phyloP scores from a whole-genome alignment of 2,888 invertebrate species.

The Acanthoscelides obtectus region DNA sequence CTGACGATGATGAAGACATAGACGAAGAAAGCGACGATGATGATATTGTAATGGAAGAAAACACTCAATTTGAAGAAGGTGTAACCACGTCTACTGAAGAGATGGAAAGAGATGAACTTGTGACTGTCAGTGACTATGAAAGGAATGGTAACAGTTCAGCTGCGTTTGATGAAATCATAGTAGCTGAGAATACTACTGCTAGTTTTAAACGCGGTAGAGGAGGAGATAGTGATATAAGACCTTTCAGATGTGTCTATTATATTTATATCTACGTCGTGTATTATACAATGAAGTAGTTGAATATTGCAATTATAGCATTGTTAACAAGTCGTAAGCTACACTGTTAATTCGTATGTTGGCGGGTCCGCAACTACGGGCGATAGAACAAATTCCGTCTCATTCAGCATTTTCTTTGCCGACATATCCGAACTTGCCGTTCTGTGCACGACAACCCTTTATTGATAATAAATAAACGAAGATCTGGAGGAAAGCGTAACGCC shows the following conservation, averaged over 20 bases:
- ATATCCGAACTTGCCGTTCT: background rate
- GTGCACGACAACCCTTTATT: background rate
- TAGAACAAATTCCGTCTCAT: background rate
- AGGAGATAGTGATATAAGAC: background rate
- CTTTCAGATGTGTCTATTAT: background rate
- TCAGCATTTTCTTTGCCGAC: background rate
- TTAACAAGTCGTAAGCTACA: no score
- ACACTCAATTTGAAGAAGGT: slow-evolving; percentile 7
- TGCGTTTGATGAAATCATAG: background rate
- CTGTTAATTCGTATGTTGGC: no score
- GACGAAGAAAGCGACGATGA: slow-evolving; percentile 16
- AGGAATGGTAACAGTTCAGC: background rate
- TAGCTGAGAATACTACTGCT: background rate
- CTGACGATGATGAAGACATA: slow-evolving; percentile 16
- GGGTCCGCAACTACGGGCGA: no score
- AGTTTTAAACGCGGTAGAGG: background rate
- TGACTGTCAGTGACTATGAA: background rate
- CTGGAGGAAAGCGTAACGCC: background rate
- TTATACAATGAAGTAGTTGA: background rate
- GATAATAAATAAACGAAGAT: background rate
- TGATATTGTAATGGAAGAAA: slow-evolving; percentile 16
- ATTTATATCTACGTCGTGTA: background rate
- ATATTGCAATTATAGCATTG: no score
- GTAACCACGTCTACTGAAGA: slow-evolving; percentile 8
- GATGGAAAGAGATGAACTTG: slow-evolving; percentile 12